These are phyloP conservation scores for Acanthacorydalis orientalis DNA, from an alignment of 2,888 invertebrate species.

Conservation along the genomic window DNA sequence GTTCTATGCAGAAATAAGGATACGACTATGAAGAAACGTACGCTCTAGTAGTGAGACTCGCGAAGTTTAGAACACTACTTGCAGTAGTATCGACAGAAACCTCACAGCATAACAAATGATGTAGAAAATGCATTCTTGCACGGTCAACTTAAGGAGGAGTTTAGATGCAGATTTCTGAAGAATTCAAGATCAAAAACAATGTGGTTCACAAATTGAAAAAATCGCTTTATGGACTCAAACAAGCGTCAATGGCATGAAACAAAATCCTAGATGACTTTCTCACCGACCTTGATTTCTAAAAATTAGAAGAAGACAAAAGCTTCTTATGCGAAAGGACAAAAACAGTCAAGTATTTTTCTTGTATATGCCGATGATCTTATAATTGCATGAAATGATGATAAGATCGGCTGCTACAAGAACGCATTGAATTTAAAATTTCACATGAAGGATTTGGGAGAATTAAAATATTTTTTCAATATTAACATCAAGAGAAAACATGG, in stretches of 20 bases:
- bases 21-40: too few relatives aligned
- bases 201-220: too few relatives aligned
- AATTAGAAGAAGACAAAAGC: slow-evolving; percentile 10
- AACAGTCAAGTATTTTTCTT: slow-evolving; percentile 11
- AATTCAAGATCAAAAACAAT: background rate
- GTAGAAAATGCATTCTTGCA: background rate
- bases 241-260: background rate
- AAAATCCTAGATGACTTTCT: slow-evolving; percentile 8
- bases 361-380: slow-evolving; percentile 9
- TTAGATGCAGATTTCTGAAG: background rate
- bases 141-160: background rate
- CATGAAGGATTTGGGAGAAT: too few relatives aligned
- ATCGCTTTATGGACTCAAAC: too few relatives aligned
- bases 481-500: slow-evolving; percentile 8
- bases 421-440: too few relatives aligned
- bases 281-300: too few relatives aligned
- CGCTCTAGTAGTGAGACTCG: too few relatives aligned
- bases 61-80: background rate
- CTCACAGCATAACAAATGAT: background rate
- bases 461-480: slow-evolving; percentile 11
- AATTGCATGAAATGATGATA: slow-evolving; percentile 8
- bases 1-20: too few relatives aligned
- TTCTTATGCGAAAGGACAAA: slow-evolving; percentile 10
- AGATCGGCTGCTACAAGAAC: slow-evolving; percentile 7
- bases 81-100: background rate